These are phyloP conservation scores for Myioborus melanocephalus DNA, from an alignment of 2,797 vertebrate species.

Conservation along the genomic window DNA sequence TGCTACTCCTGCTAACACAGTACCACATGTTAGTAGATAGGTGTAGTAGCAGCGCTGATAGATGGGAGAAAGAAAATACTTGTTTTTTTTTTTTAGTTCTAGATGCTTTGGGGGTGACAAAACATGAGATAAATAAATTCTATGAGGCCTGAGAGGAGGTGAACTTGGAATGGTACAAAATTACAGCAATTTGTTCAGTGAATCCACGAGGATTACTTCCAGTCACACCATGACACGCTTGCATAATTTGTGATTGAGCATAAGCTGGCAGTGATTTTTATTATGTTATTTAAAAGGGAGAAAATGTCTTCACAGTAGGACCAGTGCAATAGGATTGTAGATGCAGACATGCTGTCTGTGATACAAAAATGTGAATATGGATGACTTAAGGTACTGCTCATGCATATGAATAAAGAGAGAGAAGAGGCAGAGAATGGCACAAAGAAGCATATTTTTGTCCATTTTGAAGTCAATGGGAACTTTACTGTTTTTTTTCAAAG, in stretches of 20 bases:
- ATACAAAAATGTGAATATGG: slow-evolving; percentile 29
- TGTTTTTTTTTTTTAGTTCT: not conserved
- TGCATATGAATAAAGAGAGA: not conserved
- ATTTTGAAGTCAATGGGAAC: not conserved
- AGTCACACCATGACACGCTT: not conserved
- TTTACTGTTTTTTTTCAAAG: not conserved
- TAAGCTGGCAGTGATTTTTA: slow-evolving; percentile 4
- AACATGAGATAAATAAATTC: not conserved
- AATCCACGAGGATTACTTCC: not conserved
- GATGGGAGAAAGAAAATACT: not conserved
- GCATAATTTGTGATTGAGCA: not conserved
- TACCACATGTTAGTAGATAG: not conserved
- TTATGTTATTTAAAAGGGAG: not conserved
- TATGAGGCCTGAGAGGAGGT: not conserved
- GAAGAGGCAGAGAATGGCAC: not conserved
- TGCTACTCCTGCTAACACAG: not conserved
- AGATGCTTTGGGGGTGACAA: accelerated
- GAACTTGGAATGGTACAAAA: not conserved
- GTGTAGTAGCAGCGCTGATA: not conserved
- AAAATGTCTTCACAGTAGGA: slow-evolving; percentile 26
- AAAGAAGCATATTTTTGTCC: not conserved
- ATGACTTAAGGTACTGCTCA: not conserved
- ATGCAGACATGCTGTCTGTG: not conserved
- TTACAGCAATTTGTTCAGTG: not conserved
- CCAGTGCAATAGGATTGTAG: not conserved